These are phyloP conservation scores for Parnassius orleans DNA, from an alignment of 2,888 invertebrate species.

Conservation along the genomic window DNA sequence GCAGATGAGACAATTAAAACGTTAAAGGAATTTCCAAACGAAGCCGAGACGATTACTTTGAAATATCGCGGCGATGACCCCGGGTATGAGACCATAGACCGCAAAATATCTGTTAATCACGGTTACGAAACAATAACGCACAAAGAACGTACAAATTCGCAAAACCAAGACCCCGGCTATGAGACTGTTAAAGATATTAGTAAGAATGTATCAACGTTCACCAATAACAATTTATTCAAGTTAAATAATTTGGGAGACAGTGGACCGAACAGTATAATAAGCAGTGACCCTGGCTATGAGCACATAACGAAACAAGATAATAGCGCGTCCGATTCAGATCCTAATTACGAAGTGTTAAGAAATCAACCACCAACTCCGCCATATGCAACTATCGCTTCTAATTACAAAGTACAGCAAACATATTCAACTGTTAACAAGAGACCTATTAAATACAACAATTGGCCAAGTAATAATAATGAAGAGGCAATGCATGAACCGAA, in stretches of 20 bases:
- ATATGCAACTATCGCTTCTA: slow-evolving; percentile 71
- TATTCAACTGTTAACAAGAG: slow-evolving; percentile 81
- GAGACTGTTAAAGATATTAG: slow-evolving; percentile 79
- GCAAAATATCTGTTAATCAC: slow-evolving; percentile 73
- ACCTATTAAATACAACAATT: slow-evolving; percentile 75
- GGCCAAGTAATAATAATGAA: slow-evolving; percentile 73
- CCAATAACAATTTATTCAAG: slow-evolving; percentile 60
- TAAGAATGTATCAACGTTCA: slow-evolving; percentile 51
- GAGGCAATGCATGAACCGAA: slow-evolving; percentile 85
- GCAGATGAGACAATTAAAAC: slow-evolving; percentile 54
- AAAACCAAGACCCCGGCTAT: slow-evolving; percentile 83
- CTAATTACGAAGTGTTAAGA: slow-evolving; percentile 89
- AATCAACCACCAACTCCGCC: slow-evolving; percentile 77
- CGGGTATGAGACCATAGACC: slow-evolving; percentile 75
- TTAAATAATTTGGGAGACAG: slow-evolving; percentile 66
- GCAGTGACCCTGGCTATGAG: slow-evolving; percentile 88
- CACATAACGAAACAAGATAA: slow-evolving; percentile 78
- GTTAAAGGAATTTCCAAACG: slow-evolving; percentile 53
- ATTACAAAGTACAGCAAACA: slow-evolving; percentile 70
- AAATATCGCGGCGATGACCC: slow-evolving; percentile 73
- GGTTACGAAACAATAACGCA: slow-evolving; percentile 82
- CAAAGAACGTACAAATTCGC: slow-evolving; percentile 63
- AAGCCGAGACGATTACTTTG: slow-evolving; percentile 41
- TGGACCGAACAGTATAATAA: slow-evolving; percentile 81
- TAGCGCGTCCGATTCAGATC: slow-evolving; percentile 84